These are phyloP conservation scores for Cranoglanis bouderius DNA, from an alignment of 2,113 vertebrate genomes.

Conservation along the genomic window DNA sequence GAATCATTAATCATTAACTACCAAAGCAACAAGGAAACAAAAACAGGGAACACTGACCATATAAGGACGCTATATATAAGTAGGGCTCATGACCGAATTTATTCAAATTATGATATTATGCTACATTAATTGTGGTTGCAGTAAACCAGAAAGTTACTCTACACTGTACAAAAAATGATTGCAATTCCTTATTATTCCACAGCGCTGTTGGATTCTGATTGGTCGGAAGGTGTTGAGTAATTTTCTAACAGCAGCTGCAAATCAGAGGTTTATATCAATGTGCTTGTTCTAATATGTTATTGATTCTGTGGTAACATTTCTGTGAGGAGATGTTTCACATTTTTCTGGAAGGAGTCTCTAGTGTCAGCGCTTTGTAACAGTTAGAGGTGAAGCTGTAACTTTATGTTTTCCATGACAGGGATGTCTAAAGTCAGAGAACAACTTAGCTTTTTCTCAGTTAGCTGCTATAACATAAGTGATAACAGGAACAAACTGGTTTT, in stretches of 20 bases:
- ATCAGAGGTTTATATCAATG: too few relatives aligned
- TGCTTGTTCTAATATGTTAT: background rate
- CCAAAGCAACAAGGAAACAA: background rate
- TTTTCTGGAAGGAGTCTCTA: too few relatives aligned
- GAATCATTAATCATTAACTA: background rate
- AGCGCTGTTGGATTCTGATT: background rate
- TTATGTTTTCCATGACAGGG: background rate
- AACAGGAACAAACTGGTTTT: too few relatives aligned
- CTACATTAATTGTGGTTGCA: background rate
- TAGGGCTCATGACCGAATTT: background rate
- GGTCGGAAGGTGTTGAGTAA: background rate
- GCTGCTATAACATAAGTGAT: background rate
- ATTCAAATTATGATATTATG: background rate
- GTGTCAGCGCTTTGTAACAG: too few relatives aligned
- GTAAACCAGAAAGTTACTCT: background rate
- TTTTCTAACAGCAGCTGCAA: background rate
- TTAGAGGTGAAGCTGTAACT: too few relatives aligned
- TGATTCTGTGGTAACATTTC: too few relatives aligned
- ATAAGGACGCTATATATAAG: background rate
- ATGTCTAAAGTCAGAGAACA: background rate
- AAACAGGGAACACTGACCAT: background rate
- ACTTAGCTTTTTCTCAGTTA: background rate
- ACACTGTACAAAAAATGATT: background rate
- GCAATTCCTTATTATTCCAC: background rate
- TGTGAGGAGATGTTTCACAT: too few relatives aligned